A percentile compares a stretch with the other conserved stretches of the same genome.
phyloP scores from a whole-genome alignment of 1,140 invertebrate genomes.

The Scylla paramamosain region DNA sequence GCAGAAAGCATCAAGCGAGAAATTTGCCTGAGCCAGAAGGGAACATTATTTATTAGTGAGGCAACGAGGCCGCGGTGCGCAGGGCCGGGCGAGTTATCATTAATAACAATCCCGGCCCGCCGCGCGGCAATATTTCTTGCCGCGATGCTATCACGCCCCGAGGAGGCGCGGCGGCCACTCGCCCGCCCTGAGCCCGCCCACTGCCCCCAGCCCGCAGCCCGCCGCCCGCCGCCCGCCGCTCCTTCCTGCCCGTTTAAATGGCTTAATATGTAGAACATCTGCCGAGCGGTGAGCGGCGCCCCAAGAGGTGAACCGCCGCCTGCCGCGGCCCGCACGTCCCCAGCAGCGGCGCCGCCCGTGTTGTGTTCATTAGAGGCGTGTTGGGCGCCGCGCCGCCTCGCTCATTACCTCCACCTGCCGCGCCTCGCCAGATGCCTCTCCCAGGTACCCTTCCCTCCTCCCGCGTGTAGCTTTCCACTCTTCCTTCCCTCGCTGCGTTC shows the following conservation, averaged over 20 bases:
- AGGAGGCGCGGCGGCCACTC: background rate
- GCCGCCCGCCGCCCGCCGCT: background rate
- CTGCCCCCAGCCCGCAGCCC: background rate
- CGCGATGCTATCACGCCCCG: conserved; percentile 30
- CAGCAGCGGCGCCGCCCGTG: no score
- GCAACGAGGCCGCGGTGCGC: conserved; percentile 39
- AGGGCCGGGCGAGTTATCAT: conserved; percentile 56
- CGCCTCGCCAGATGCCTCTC: background rate
- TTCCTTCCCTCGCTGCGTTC: background rate
- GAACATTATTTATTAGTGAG: conserved; percentile 58
- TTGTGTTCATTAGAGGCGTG: no score
- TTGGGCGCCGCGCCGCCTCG: no score
- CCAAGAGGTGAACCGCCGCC: background rate
- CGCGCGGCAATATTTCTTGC: conserved; percentile 45
- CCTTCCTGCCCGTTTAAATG: no score
- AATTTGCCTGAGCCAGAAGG: conserved; percentile 32
- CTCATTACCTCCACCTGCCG: no score
- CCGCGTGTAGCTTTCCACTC: background rate
- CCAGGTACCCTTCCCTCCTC: background rate
- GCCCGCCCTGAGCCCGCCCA: background rate
- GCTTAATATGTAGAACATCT: no score
- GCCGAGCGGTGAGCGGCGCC: background rate
- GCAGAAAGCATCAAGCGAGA: background rate
- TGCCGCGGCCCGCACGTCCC: background rate
- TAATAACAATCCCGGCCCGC: conserved; percentile 62